Evolutionary conservation across 2,888 invertebrate genomes (phyloP).

Genomic region (Cataglyphis albicans): DNA sequence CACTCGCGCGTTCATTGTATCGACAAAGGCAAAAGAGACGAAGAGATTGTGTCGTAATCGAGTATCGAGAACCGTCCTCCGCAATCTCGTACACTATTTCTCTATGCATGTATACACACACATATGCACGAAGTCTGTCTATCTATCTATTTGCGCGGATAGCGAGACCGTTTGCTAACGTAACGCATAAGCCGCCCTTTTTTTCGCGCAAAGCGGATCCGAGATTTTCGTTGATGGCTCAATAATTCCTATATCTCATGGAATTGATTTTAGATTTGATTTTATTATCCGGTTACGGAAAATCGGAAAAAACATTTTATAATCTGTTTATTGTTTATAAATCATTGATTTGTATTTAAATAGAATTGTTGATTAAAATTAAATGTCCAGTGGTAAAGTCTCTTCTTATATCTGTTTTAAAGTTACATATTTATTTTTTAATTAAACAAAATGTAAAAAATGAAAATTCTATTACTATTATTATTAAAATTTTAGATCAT

Average conservation of each 20-base stretch:
- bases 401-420: neutral
- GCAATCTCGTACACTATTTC: slow-evolving; percentile 52
- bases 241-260: slow-evolving; percentile 17
- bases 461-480: neutral
- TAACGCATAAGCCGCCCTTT: slow-evolving; percentile 44
- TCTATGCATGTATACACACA: neutral
- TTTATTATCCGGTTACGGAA: neutral
- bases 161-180: neutral
- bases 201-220: slow-evolving; percentile 36
- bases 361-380: neutral
- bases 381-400: neutral
- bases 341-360: neutral
- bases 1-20: slow-evolving; percentile 44
- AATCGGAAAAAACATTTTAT: neutral
- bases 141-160: neutral
- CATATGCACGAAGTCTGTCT: neutral
- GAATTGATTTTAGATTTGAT: slow-evolving; percentile 35
- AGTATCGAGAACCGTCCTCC: slow-evolving; percentile 31
- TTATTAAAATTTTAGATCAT: neutral
- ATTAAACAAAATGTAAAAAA: neutral
- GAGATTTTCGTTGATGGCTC: neutral
- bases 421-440: neutral
- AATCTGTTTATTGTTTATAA: neutral
- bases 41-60: slow-evolving; percentile 57
- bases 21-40: slow-evolving; percentile 22